Base-by-base conservation (phyloP, 35 echinoderm and acorn worm genomes). In the Lytechinus pictus region DNA sequence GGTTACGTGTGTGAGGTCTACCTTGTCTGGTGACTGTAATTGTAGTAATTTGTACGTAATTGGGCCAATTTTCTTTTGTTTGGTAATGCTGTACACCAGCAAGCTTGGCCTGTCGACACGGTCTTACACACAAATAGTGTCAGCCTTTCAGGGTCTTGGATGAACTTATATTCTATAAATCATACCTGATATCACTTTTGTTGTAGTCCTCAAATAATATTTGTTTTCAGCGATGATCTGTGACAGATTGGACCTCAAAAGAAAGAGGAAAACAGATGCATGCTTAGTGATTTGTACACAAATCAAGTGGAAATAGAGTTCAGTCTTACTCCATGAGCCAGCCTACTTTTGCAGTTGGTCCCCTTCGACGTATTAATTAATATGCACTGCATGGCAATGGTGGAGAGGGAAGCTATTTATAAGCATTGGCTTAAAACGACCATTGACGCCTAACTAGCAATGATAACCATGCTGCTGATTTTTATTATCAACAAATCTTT, bases 221-320 rank as follows among this genome's bases (percentile, higher is more conserved):
- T 79, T 79, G 66, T 79, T 79, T 79, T 79, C 66, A 79, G 66
- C 66, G n/a, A 79, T 79, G 66, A 24, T 79, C 66, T 79, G 66
- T 79, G 66, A 24, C 66, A 79, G 66, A 79, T n/a, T 79, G 66
- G 66, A 79, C 19, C 66, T 79, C 66, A n/a, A 79, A 79, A 79
- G 66, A 79, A 79, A 79, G 66, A 79, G 19, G 66, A 79, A 79
- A 79, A 79, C 66, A 79, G 66, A 79, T 16, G 66, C 66, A 79
- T 24, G 66, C 66, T 79, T 79, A 14, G n/a, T 24, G 66, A 24
- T 24, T 24, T 79, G 21, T 19, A 79, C 66, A 79, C 66, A 79
- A 79, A 79, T 79, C 66, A 79, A 79, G 66, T 79, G 66, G 19
- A 24, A 24, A 79, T 8, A 79, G 66, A 79, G 66, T 79, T 79